phyloP scores from a whole-genome alignment of 2,113 vertebrate genomes.

The Galbula dea region DNA sequence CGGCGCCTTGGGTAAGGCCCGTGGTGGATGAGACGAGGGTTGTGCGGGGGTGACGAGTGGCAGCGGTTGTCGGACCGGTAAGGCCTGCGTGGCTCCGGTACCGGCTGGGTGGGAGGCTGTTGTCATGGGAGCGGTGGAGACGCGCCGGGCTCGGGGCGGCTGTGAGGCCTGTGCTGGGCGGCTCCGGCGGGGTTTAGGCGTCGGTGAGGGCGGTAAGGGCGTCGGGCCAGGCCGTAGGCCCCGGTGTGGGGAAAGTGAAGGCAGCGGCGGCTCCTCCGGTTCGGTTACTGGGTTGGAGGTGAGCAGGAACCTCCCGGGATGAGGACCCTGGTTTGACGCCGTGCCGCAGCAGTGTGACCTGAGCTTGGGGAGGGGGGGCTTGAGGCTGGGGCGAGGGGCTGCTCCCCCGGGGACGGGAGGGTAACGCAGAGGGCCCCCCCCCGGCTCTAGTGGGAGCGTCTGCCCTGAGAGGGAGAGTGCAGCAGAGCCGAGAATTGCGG shows the following conservation, averaged over 20 bases:
- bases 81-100: no score
- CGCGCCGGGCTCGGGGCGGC: not conserved
- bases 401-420: not conserved
- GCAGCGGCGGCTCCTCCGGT: not conserved
- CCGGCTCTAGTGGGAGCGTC: no score
- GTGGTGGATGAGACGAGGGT: not conserved
- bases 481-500: no score
- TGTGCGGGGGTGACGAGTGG: no score
- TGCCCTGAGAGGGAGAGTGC: not conserved
- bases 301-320: not conserved
- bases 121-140: not conserved
- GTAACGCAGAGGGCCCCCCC: no score
- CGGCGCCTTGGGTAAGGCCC: not conserved
- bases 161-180: not conserved
- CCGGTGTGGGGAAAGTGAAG: not conserved
- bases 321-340: not conserved
- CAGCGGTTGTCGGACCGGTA: no score
- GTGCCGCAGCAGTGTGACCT: not conserved
- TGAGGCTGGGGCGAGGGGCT: no score
- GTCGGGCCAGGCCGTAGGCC: not conserved
- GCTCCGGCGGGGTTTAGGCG: not conserved
- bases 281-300: not conserved
- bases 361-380: not conserved
- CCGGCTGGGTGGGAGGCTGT: not conserved
- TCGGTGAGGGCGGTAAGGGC: not conserved